Percentiles rank a stretch among this genome's conserved stretches.
Evolutionary conservation across 2,888 invertebrate species (phyloP).

Genomic region (Trypoxylon attenuatum): DNA sequence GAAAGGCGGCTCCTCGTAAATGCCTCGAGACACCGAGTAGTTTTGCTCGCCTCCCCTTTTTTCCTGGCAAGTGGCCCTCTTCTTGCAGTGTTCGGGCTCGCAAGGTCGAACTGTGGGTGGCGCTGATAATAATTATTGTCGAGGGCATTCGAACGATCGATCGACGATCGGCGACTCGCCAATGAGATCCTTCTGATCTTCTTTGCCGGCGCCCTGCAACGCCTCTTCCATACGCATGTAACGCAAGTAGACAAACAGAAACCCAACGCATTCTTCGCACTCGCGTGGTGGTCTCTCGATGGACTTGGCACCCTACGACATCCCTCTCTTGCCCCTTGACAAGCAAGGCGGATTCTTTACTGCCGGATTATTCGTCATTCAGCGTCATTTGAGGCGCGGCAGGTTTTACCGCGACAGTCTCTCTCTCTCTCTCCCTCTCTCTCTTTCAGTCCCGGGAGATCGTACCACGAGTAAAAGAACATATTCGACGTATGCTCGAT

Average conservation of each 20-base stretch:
- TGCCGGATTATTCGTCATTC: too few relatives aligned
- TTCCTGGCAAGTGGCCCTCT: conserved; percentile 16
- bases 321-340: too few relatives aligned
- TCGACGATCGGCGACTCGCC: conserved; percentile 35
- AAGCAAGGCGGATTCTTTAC: too few relatives aligned
- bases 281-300: too few relatives aligned
- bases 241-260: too few relatives aligned
- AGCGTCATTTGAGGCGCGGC: too few relatives aligned
- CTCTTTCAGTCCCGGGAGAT: conserved; percentile 7
- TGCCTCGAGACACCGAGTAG: conserved; percentile 26
- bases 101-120: conserved; percentile 49
- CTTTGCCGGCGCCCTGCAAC: conserved; percentile 26
- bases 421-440: too few relatives aligned
- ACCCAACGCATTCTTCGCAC: too few relatives aligned
- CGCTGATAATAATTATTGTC: conserved; percentile 46
- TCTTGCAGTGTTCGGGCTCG: conserved; percentile 27
- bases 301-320: too few relatives aligned
- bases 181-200: conserved; percentile 22
- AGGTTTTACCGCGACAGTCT: too few relatives aligned
- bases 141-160: conserved; percentile 33
- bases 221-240: conserved; percentile 27
- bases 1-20: conserved; percentile 46
- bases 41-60: conserved; percentile 3
- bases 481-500: neutral
- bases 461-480: conserved; percentile 5